Percentiles rank a stretch among this genome's conserved stretches.
Conservation (phyloP, 2,888 invertebrate genomes). For the Sinohyriopsis cumingii region DNA sequence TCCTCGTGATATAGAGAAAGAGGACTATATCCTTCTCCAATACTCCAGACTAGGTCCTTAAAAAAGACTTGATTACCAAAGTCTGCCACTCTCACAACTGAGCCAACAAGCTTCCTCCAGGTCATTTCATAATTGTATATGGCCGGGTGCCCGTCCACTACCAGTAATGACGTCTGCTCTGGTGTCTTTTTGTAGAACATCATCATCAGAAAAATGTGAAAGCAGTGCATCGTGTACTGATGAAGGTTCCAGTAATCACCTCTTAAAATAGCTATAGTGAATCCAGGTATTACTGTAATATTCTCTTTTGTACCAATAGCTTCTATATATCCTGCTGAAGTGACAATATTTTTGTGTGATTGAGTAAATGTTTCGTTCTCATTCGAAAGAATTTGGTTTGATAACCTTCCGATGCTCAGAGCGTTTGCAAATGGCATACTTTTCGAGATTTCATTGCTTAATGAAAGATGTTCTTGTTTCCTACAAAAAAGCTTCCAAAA, state of each 20-base stretch:
- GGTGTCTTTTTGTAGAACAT: slow-evolving; percentile 32
- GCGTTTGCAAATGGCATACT: too few relatives aligned
- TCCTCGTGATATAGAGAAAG: slow-evolving; percentile 36
- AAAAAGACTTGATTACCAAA: slow-evolving; percentile 30
- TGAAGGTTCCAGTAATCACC: slow-evolving; percentile 51
- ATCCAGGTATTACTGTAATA: neutral
- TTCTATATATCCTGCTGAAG: too few relatives aligned
- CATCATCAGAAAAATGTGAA: slow-evolving; percentile 40
- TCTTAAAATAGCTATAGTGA: slow-evolving; percentile 31
- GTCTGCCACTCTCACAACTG: slow-evolving; percentile 36
- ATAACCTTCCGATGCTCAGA: too few relatives aligned
- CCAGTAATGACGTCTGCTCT: slow-evolving; percentile 43
- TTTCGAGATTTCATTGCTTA: too few relatives aligned
- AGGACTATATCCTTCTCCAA: slow-evolving; percentile 49
- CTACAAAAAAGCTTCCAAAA: slow-evolving; percentile 33
- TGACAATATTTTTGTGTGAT: too few relatives aligned
- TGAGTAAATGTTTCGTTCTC: too few relatives aligned
- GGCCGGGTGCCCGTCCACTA: slow-evolving; percentile 58
- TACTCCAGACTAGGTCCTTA: slow-evolving; percentile 46
- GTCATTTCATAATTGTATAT: slow-evolving; percentile 43
- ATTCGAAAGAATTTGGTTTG: too few relatives aligned
- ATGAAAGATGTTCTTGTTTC: too few relatives aligned
- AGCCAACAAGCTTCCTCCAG: slow-evolving; percentile 54
- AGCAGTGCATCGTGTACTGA: slow-evolving; percentile 42
- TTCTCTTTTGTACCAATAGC: neutral